These are phyloP conservation scores for Metridium senile DNA, from an alignment of 92 coral and sea anemone species.

Conservation along the genomic window DNA sequence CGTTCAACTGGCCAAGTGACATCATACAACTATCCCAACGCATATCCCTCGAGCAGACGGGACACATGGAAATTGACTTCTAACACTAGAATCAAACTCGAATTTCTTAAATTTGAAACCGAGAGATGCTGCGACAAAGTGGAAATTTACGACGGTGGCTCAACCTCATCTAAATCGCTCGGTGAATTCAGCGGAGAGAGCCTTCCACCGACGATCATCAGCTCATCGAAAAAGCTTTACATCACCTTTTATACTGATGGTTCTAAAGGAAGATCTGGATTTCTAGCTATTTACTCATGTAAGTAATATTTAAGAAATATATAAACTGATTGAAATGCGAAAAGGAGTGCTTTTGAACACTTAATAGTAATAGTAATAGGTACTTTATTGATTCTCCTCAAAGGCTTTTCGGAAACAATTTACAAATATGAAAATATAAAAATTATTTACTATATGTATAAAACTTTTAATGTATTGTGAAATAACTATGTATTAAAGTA, in stretches of 20 bases:
- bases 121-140: conserved; percentile 35
- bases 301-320: too few relatives aligned
- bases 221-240: conserved; percentile 30
- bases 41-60: background rate
- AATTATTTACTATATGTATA: too few relatives aligned
- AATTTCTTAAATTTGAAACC: conserved; percentile 19
- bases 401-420: too few relatives aligned
- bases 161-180: conserved; percentile 8
- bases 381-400: too few relatives aligned
- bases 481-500: too few relatives aligned
- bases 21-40: background rate
- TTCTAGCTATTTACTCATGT: conserved; percentile 16
- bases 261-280: conserved; percentile 17
- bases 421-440: too few relatives aligned
- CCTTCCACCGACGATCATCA: conserved; percentile 33
- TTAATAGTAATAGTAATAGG: too few relatives aligned
- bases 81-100: conserved; percentile 21
- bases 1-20: conserved; percentile 8
- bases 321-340: too few relatives aligned
- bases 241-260: conserved; percentile 18
- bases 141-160: conserved; percentile 35
- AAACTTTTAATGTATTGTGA: too few relatives aligned
- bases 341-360: too few relatives aligned
- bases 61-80: conserved; percentile 29
- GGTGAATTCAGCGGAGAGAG: conserved; percentile 27